Conservation (phyloP, 1,140 invertebrate genomes). For the Asbolus verrucosus region DNA sequence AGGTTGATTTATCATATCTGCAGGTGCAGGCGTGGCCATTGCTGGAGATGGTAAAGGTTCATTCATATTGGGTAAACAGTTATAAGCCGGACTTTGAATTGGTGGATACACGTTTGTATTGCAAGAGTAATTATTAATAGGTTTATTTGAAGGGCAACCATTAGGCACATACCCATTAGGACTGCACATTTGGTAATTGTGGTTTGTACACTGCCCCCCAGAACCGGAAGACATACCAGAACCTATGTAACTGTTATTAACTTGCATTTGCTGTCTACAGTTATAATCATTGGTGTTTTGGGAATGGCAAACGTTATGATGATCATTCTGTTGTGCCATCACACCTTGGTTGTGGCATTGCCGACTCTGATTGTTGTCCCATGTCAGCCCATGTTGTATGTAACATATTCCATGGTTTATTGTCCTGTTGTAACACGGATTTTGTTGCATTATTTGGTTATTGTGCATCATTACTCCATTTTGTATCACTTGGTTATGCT, state of each 20-base stretch:
- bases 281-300: constrained; percentile 39
- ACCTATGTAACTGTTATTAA: constrained; percentile 42
- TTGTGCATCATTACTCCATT: constrained; percentile 55
- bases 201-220: constrained; percentile 64
- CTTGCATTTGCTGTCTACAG: constrained; percentile 50
- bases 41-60: constrained; percentile 72
- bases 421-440: constrained; percentile 54
- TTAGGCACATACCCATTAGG: constrained; percentile 42
- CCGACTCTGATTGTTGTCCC: constrained; percentile 45
- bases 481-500: constrained; percentile 50
- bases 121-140: constrained; percentile 26
- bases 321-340: constrained; percentile 49
- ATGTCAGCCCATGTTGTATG: constrained; percentile 43
- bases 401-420: constrained; percentile 51
- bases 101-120: constrained; percentile 38
- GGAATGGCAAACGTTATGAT: constrained; percentile 45
- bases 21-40: constrained; percentile 70
- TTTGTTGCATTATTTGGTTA: constrained; percentile 61
- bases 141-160: constrained; percentile 49
- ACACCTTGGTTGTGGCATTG: constrained; percentile 49
- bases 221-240: neutral
- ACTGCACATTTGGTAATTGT: constrained; percentile 63
- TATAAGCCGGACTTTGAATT: constrained; percentile 48
- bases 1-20: constrained; percentile 66
- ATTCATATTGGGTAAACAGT: constrained; percentile 57